phyloP scores from a whole-genome alignment of 2,113 vertebrate species.

The Limnothrissa miodon region DNA sequence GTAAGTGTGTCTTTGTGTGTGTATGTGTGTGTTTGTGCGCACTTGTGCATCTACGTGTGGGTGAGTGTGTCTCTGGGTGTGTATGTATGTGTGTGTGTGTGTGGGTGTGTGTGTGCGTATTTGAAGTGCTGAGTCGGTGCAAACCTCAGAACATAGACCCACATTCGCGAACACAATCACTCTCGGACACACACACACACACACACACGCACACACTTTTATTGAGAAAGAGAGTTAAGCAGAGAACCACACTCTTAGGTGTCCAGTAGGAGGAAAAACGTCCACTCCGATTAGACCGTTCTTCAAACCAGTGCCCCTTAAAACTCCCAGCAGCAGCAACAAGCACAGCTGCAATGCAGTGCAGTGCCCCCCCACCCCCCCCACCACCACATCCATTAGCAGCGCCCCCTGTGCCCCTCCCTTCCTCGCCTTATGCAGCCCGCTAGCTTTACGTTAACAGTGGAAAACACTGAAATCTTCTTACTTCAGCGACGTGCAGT shows the following conservation, averaged over 20 bases:
- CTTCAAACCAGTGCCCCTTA: conserved; percentile 28
- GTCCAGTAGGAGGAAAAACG: conserved; percentile 39
- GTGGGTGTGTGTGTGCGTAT: neutral
- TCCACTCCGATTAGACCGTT: conserved; percentile 51
- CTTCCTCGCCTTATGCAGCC: conserved; percentile 35
- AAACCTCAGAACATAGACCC: neutral
- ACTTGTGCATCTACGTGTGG: too few species aligned
- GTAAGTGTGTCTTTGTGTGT: conserved; percentile 2
- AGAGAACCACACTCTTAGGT: conserved; percentile 11
- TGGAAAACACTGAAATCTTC: conserved; percentile 37
- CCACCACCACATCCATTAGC: conserved; percentile 34
- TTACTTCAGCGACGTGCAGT: too few species aligned
- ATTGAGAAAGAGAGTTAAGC: conserved; percentile 11
- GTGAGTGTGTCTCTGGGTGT: conserved; percentile 11
- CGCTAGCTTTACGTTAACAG: conserved; percentile 32
- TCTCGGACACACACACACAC: conserved; percentile 19
- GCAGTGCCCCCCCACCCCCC: too few species aligned
- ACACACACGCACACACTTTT: conserved; percentile 28
- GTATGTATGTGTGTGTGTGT: conserved; percentile 9
- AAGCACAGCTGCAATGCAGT: neutral
- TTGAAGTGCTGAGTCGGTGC: conserved; percentile 7
- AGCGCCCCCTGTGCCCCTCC: too few species aligned
- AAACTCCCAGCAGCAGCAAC: neutral
- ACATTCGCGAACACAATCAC: conserved; percentile 11
- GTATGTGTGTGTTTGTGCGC: neutral